Evolutionary conservation across 2,797 vertebrate species (phyloP).

Genomic region (Halcyon chelicuti): DNA sequence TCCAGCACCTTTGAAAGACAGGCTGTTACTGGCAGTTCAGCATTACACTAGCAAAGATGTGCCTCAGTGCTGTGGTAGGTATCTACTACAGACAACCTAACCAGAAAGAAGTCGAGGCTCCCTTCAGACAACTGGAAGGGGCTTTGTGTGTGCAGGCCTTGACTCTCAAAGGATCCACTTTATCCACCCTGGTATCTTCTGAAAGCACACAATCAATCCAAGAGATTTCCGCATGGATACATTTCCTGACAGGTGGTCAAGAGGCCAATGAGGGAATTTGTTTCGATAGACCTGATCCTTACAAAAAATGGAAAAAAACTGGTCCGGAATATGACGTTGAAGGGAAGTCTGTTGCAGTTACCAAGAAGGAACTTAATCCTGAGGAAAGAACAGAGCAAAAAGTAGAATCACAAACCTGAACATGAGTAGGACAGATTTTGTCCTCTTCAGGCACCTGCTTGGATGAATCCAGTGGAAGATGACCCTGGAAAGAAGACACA

Average conservation of each 20-base stretch:
- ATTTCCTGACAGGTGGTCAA: background rate
- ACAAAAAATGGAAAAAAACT: background rate
- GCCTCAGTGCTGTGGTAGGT: rapidly evolving
- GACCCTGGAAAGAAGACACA: background rate
- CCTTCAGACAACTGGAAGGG: background rate
- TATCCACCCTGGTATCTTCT: background rate
- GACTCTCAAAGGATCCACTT: background rate
- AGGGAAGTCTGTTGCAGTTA: background rate
- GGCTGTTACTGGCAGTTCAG: background rate
- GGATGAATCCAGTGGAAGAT: background rate
- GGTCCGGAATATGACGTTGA: background rate
- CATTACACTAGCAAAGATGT: background rate
- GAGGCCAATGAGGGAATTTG: background rate
- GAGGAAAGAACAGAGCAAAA: background rate
- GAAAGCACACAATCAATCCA: background rate
- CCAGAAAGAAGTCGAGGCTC: background rate
- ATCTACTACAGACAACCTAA: background rate
- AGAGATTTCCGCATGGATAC: background rate
- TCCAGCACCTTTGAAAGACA: background rate
- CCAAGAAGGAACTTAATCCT: background rate
- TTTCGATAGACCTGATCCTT: background rate
- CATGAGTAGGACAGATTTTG: background rate
- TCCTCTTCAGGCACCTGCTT: too few relatives aligned
- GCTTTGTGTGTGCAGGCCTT: background rate
- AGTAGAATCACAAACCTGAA: background rate